A percentile compares a stretch with the other conserved stretches of the same genome.
These are phyloP conservation scores for Cossypha dichroa DNA, from an alignment of 2,797 vertebrate genomes.

Conservation along the genomic window DNA sequence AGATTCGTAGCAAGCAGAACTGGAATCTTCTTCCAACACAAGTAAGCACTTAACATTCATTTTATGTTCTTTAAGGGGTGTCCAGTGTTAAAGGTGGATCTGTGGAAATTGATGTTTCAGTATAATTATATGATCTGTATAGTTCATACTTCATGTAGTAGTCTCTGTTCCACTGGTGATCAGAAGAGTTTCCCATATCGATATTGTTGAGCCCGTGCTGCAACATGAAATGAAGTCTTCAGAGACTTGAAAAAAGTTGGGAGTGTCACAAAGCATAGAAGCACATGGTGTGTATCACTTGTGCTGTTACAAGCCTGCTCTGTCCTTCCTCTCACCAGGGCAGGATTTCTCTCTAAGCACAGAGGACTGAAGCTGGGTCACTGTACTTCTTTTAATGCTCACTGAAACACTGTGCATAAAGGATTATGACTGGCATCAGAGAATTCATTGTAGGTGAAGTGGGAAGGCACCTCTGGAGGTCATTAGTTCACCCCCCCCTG, in stretches of 20 bases:
- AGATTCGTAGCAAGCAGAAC: conserved; percentile 89
- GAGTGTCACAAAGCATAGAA: not conserved
- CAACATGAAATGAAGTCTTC: not conserved
- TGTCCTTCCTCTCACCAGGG: not conserved
- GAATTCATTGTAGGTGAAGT: not conserved
- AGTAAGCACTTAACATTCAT: conserved; percentile 68
- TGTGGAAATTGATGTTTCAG: not conserved
- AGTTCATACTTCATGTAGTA: not conserved
- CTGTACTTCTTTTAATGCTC: not conserved
- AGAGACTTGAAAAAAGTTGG: not conserved
- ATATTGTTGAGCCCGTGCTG: not conserved
- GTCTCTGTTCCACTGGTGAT: not conserved
- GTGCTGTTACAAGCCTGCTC: not conserved
- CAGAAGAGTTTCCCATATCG: not conserved
- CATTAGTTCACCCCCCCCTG: not conserved
- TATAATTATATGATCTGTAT: not conserved
- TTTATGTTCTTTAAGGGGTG: not conserved
- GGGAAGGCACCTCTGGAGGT: not conserved
- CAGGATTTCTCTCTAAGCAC: not conserved
- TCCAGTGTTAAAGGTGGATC: not conserved
- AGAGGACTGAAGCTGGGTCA: not conserved
- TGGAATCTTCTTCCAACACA: conserved; percentile 97
- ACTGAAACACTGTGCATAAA: not conserved
- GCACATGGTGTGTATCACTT: accelerated
- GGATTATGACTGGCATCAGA: not conserved